A percentile compares a stretch with the other conserved stretches of the same genome.
phyloP scores from a whole-genome alignment of 1,140 invertebrate species.

The Drosophila lacertosa region DNA sequence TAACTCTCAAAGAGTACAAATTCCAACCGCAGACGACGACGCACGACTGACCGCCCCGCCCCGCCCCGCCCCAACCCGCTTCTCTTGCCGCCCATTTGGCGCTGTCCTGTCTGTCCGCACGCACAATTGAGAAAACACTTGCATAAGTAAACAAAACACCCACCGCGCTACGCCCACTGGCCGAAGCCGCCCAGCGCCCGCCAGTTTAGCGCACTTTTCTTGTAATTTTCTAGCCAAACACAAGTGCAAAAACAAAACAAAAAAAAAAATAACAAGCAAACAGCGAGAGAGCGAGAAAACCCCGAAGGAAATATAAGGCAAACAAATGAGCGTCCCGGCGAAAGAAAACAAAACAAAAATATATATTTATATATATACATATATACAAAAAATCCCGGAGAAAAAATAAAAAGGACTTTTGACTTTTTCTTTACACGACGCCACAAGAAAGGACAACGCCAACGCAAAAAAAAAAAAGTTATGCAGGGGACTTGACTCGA shows the following conservation, averaged over 20 bases:
- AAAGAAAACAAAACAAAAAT: conserved; percentile 12
- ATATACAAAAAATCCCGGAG: conserved; percentile 6
- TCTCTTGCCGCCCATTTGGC: background rate
- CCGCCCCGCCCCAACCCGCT: background rate
- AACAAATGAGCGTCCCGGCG: conserved; percentile 72
- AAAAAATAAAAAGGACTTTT: conserved; percentile 65
- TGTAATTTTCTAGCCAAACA: conserved; percentile 81
- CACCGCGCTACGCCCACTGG: conserved; percentile 22
- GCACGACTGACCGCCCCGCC: conserved; percentile 48
- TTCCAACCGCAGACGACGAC: conserved; percentile 69
- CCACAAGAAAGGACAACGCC: conserved; percentile 40
- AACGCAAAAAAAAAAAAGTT: conserved; percentile 16
- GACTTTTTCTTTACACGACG: conserved; percentile 74
- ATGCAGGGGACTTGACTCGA: conserved; percentile 35
- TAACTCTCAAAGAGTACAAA: conserved; percentile 32
- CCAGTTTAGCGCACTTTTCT: conserved; percentile 69
- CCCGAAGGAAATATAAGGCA: conserved; percentile 60
- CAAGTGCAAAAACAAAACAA: conserved; percentile 27
- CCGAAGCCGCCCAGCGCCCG: background rate
- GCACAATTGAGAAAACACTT: conserved; percentile 82
- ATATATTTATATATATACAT: too few species aligned
- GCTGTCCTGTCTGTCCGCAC: conserved; percentile 36
- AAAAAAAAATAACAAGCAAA: conserved; percentile 8
- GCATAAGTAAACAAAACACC: conserved; percentile 77
- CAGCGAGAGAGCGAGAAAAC: conserved; percentile 21